phyloP scores from a whole-genome alignment of 2,888 invertebrate genomes.

The Heliconius erato region DNA sequence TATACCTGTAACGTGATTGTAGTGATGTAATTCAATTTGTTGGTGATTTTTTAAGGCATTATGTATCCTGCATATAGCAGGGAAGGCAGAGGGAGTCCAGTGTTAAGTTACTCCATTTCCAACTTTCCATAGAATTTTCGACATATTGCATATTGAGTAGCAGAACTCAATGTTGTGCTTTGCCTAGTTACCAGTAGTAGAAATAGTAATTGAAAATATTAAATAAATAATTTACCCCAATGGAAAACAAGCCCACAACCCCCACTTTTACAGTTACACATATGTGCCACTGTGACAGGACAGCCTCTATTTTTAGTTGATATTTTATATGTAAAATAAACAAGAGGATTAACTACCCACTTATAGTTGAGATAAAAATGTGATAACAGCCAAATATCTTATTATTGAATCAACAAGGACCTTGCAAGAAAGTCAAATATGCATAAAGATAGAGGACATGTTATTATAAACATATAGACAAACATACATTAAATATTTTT shows the following conservation, averaged over 20 bases:
- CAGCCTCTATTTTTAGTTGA: background rate
- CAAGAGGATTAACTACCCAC: slow-evolving; percentile 9
- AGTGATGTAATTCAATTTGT: too few relatives aligned
- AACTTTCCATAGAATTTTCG: too few relatives aligned
- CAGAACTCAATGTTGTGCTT: background rate
- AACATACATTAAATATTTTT: background rate
- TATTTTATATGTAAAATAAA: background rate
- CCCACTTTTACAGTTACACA: too few relatives aligned
- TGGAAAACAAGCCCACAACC: background rate
- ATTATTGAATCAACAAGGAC: background rate
- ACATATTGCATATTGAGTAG: background rate
- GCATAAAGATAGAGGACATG: background rate
- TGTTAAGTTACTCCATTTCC: too few relatives aligned
- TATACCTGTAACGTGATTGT: too few relatives aligned
- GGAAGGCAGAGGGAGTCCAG: background rate
- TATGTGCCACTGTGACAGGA: background rate
- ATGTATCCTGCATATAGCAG: too few relatives aligned
- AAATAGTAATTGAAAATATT: too few relatives aligned
- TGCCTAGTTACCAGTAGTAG: background rate
- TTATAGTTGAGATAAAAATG: slow-evolving; percentile 27
- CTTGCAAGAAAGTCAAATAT: slow-evolving; percentile 32
- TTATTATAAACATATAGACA: slow-evolving; percentile 19
- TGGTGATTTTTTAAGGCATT: too few relatives aligned
- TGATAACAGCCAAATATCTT: slow-evolving; percentile 13
- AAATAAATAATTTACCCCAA: background rate